Evolutionary conservation across 2,888 invertebrate genomes (phyloP), one percentile per base, ranked within the genome.

Genomic region (Hypomecis punctinalis): DNA sequence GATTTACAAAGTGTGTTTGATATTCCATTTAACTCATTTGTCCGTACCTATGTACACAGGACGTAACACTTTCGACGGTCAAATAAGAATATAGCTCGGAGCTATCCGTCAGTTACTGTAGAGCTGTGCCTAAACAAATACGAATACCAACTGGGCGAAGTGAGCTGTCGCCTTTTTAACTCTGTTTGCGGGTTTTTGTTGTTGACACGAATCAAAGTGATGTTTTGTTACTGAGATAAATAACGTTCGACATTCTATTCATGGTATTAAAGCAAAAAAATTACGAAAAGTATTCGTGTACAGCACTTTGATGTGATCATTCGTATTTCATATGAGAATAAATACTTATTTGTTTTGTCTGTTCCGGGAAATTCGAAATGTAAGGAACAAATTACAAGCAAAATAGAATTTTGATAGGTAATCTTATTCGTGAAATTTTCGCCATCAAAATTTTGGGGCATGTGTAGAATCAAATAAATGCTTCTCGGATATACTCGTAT

Each of bases 111-210:
- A 61, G 67, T 53, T 59, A 45, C 45, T 46, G 13, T 46, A 37
- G 55, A 64, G 43, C 56, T 52, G 56, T 46, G 61, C 81, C 81
- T 77, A 78, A 78, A 73, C 69, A 81, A 81, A 81, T 77, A 79
- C 74, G 48, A 81, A 81, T 77, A 78, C 73, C 48, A 42, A 54
- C 61, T 49, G 55, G 11, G 71, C 65, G 67, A 74, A 78, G 71
- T 75, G 76, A 80, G 76, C 79, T 70, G 68, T 75, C 72, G 72
- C 65, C 67, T 71, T 74, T 76, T 73, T 68, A 66, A 66, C 52
- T 47, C 53, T 53, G 67, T 69, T 69, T 70, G 66, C 63, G 47
- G 57, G 51, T 63, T 62, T 66, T 67, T 60, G 59, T 56, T 65
- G 59, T 58, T 59, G 51, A 58, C 43, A 64, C 35, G 48, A 58